phyloP scores from a whole-genome alignment of 2,113 vertebrate species.

The Xiphophorus hellerii region DNA sequence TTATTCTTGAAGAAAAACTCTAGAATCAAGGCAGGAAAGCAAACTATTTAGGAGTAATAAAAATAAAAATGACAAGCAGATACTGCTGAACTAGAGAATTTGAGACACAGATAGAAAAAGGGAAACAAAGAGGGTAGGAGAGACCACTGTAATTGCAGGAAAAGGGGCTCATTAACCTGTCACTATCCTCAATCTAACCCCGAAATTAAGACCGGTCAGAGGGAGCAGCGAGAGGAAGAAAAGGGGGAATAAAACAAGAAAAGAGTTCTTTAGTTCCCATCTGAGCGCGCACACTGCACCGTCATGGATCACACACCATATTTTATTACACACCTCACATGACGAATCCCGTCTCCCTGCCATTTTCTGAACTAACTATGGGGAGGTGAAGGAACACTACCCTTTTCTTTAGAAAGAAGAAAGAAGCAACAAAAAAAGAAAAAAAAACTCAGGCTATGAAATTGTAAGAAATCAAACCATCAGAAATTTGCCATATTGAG shows the following conservation, averaged over 20 bases:
- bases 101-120: constrained; percentile 34
- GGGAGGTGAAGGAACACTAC: constrained; percentile 27
- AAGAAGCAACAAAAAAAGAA: neutral
- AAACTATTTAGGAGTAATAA: constrained; percentile 18
- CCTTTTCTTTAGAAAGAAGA: constrained; percentile 31
- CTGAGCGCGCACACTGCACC: constrained; percentile 27
- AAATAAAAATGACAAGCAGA: constrained; percentile 23
- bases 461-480: neutral
- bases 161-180: constrained; percentile 70
- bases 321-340: constrained; percentile 69
- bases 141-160: constrained; percentile 70
- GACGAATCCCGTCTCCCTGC: constrained; percentile 54
- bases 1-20: constrained; percentile 3
- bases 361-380: constrained; percentile 47
- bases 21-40: constrained; percentile 1
- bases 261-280: constrained; percentile 36
- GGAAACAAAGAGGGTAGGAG: constrained; percentile 37
- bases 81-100: constrained; percentile 27
- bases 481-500: neutral
- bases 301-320: constrained; percentile 66
- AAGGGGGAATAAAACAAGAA: constrained; percentile 21
- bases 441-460: neutral
- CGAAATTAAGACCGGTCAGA: constrained; percentile 66
- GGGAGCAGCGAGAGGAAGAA: constrained; percentile 24
- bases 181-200: constrained; percentile 68